Evolutionary conservation across 2,888 invertebrate genomes (phyloP).

Genomic region (Diplolepis rosae): DNA sequence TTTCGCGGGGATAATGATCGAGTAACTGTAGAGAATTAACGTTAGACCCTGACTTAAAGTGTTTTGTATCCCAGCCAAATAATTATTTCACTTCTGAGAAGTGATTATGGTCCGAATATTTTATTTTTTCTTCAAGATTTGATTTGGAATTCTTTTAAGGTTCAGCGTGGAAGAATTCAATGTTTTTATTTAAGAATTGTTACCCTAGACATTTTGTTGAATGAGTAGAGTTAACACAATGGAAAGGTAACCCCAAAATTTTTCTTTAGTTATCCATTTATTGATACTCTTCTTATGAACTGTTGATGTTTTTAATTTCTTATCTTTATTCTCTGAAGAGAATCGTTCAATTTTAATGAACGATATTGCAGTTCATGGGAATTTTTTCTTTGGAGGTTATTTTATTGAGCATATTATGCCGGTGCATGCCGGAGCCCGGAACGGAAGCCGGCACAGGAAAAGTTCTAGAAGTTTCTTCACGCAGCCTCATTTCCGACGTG

Average conservation of each 20-base stretch:
- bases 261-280: not conserved
- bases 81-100: not conserved
- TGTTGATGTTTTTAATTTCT: not conserved
- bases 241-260: conserved; percentile 13
- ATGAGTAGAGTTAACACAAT: not conserved
- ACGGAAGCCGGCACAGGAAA: conserved; percentile 48
- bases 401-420: not conserved
- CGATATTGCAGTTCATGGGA: not conserved
- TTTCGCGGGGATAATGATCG: not conserved
- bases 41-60: too few species aligned
- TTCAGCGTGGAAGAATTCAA: not conserved
- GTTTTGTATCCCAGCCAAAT: too few species aligned
- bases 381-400: not conserved
- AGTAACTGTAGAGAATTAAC: too few species aligned
- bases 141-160: not conserved
- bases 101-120: not conserved
- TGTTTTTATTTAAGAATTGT: not conserved
- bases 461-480: conserved; percentile 68
- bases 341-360: not conserved
- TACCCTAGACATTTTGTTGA: not conserved
- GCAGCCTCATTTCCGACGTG: conserved; percentile 65
- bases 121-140: not conserved
- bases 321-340: not conserved
- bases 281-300: not conserved
- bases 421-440: not conserved